Evolutionary conservation across 1,140 invertebrate species (phyloP), one percentile per base, ranked within the genome.

Genomic region (Aradophagus sp.): DNA sequence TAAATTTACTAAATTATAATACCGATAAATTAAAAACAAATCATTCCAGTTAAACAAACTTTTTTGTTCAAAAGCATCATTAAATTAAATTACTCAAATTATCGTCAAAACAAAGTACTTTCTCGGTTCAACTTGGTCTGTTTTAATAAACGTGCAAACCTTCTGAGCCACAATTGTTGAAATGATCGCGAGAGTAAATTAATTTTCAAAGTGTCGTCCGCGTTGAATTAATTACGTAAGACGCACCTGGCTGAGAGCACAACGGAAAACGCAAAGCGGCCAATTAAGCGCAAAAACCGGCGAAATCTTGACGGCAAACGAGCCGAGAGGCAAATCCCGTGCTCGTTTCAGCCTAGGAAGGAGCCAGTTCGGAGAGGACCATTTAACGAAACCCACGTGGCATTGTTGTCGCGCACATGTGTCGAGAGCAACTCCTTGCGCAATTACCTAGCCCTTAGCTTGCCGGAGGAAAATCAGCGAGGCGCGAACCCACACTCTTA

Each of bases 271-370:
- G 36, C 35, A 73, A 72, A 62, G 71, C 73, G 52, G 62, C 71
- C 68, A 80, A 78, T 79, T 77, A 79, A 74, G 73, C 72, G 53
- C 61, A 65, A 68, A 38, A 74, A 66, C 39, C 55, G 73, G 34
- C 45, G 74, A 62, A 83, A 82, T 79, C 81, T 83, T 75, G 76
- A 78, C 74, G 55, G 71, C 41, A 81, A 80, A 78, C 78, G 75
- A 69, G 75, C 67, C 50, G 76, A 70, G 75, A 74, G 73, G 48
- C 59, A 74, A 74, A 73, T 74, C 77, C 72, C 53, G 71, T 74
- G 68, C 53, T 78, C 83, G 84, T 82, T 82, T 83, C 80, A 78
- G 74, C 80, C 72, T 74, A 82, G 83, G 80, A 81, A 73, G 73
- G 26, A 26, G 58, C 67, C 73, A n/a, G n/a, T n/a, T n/a, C n/a